These are phyloP conservation scores for Cydia splendana DNA, from an alignment of 1,140 invertebrate genomes.

Conservation along the genomic window DNA sequence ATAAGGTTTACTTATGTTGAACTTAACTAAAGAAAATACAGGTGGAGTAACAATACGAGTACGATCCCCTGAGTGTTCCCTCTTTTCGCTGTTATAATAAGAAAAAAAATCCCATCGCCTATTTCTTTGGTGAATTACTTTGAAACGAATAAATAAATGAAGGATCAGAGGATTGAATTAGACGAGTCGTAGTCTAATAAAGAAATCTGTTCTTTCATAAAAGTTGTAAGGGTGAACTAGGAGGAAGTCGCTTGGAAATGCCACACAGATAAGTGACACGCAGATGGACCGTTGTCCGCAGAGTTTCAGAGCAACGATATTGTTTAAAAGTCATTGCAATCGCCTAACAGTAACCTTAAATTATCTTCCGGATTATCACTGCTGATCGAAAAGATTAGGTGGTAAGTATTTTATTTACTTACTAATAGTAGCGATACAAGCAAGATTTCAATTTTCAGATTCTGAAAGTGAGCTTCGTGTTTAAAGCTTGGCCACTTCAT, in stretches of 20 bases:
- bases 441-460: no score
- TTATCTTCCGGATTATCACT: no score
- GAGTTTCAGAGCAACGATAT: neutral
- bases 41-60: conserved; percentile 68
- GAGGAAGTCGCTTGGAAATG: conserved; percentile 37
- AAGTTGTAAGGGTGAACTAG: conserved; percentile 61
- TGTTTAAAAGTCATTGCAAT: no score
- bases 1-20: conserved; percentile 74
- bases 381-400: no score
- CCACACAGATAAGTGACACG: neutral
- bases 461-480: no score
- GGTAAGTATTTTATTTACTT: no score
- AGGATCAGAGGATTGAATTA: conserved; percentile 76
- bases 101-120: conserved; percentile 66
- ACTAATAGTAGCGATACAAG: no score
- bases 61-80: conserved; percentile 56
- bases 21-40: conserved; percentile 66
- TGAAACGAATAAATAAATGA: conserved; percentile 75
- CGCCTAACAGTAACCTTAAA: no score
- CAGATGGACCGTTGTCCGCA: neutral
- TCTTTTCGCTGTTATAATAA: conserved; percentile 75
- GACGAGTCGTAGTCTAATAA: conserved; percentile 74
- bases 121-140: conserved; percentile 63
- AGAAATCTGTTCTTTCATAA: conserved; percentile 72
- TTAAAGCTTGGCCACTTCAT: no score